Evolutionary conservation across 2,888 invertebrate species (phyloP).

Genomic region (Argynnis bischoffii): DNA sequence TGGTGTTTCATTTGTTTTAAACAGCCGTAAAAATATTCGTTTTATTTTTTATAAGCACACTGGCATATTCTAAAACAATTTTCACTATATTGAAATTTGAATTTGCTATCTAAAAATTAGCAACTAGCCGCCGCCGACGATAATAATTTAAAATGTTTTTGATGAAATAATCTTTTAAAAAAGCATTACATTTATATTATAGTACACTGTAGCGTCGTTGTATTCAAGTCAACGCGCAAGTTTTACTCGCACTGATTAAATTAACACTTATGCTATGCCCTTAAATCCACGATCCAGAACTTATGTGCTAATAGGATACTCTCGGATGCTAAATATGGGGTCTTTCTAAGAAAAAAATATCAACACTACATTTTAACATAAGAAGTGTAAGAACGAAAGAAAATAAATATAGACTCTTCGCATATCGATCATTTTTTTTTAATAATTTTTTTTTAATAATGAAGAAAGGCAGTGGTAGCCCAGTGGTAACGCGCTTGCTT

Average conservation of each 20-base stretch:
- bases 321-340: slow-evolving; percentile 8
- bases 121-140: too few relatives aligned
- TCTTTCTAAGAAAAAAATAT: slow-evolving; percentile 11
- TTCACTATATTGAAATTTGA: too few relatives aligned
- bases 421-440: too few relatives aligned
- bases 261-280: slow-evolving; percentile 47
- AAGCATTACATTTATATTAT: background rate
- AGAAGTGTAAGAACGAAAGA: background rate
- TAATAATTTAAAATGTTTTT: too few relatives aligned
- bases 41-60: too few relatives aligned
- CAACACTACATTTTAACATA: background rate
- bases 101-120: too few relatives aligned
- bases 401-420: background rate
- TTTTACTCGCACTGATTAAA: slow-evolving; percentile 27
- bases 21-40: too few relatives aligned
- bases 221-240: background rate
- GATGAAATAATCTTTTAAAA: background rate
- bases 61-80: too few relatives aligned
- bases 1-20: too few relatives aligned
- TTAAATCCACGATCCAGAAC: slow-evolving; percentile 4
- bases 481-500: too few relatives aligned
- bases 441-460: too few relatives aligned
- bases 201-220: background rate
- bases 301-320: slow-evolving; percentile 31
- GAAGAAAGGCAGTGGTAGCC: too few relatives aligned